Conservation (phyloP, 2,888 invertebrate species). For the Plebejus anna region DNA sequence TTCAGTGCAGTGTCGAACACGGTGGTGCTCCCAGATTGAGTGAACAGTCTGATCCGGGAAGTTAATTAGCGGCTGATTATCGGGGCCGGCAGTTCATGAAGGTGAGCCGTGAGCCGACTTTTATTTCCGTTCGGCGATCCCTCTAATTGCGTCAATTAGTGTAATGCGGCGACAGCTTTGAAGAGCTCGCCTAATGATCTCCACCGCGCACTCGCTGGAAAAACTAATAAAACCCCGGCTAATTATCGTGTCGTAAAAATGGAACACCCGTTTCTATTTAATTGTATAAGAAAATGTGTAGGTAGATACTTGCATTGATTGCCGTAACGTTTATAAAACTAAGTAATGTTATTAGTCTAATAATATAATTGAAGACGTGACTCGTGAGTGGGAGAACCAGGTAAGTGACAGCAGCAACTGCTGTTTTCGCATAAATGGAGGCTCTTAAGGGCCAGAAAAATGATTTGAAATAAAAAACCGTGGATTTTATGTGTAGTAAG, state of each 20-base stretch:
- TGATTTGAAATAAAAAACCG: too few species aligned
- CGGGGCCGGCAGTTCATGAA: constrained; percentile 77
- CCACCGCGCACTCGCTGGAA: constrained; percentile 53
- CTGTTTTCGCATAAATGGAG: too few species aligned
- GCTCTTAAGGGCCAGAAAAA: too few species aligned
- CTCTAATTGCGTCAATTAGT: constrained; percentile 80
- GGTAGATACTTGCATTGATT: not conserved
- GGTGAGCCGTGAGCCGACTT: constrained; percentile 78
- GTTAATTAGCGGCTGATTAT: constrained; percentile 78
- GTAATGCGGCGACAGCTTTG: constrained; percentile 78
- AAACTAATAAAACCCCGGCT: constrained; percentile 51
- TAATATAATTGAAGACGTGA: not conserved
- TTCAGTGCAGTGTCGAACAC: constrained; percentile 64
- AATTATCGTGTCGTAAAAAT: constrained; percentile 35
- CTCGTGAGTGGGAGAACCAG: too few species aligned
- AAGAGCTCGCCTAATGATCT: constrained; percentile 74
- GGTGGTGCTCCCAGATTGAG: constrained; percentile 60
- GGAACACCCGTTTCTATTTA: constrained; percentile 22
- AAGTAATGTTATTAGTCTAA: not conserved
- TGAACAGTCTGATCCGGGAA: constrained; percentile 60
- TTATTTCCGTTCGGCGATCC: constrained; percentile 80
- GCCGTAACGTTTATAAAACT: not conserved
- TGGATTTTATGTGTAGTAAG: too few species aligned
- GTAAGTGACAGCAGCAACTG: too few species aligned
- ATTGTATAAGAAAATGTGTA: not conserved